Evolutionary conservation across 1,140 invertebrate species (phyloP).

Genomic region (Zaprionus africanus): DNA sequence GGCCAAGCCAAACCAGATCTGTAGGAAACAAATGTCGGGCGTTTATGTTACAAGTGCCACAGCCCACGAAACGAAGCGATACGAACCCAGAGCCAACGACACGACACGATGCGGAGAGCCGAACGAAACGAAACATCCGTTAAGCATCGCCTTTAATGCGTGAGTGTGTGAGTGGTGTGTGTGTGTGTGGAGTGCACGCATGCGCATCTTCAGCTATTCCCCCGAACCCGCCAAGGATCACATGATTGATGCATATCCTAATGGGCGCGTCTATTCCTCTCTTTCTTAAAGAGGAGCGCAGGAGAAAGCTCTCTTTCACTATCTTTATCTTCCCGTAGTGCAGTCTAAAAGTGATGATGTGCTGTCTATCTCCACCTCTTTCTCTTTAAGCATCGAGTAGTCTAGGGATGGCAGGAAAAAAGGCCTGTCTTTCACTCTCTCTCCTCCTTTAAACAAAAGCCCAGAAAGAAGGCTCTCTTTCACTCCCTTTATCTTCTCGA

Average conservation of each 20-base stretch:
- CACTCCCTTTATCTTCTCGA: too few relatives aligned
- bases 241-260: conserved; percentile 22
- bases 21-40: conserved; percentile 75
- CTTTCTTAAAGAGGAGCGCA: neutral
- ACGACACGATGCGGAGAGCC: conserved; percentile 9
- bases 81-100: too few relatives aligned
- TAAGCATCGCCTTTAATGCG: conserved; percentile 71
- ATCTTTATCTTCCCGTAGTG: too few relatives aligned
- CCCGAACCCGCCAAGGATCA: conserved; percentile 26
- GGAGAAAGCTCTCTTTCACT: neutral
- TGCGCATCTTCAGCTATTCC: conserved; percentile 18
- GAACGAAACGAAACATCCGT: conserved; percentile 65
- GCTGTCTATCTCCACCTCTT: too few relatives aligned
- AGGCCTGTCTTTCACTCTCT: too few relatives aligned
- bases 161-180: conserved; percentile 23
- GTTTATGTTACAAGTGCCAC: conserved; percentile 76
- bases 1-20: conserved; percentile 33
- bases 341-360: too few relatives aligned
- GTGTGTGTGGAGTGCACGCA: conserved; percentile 32
- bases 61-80: conserved; percentile 38
- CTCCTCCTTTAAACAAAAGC: too few relatives aligned
- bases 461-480: too few relatives aligned
- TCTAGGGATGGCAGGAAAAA: too few relatives aligned
- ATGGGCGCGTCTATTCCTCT: neutral
- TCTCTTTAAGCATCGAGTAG: too few relatives aligned